Evolutionary conservation across 2,888 invertebrate genomes (phyloP), one percentile per base, ranked within the genome.

Genomic region (Rapana venosa): DNA sequence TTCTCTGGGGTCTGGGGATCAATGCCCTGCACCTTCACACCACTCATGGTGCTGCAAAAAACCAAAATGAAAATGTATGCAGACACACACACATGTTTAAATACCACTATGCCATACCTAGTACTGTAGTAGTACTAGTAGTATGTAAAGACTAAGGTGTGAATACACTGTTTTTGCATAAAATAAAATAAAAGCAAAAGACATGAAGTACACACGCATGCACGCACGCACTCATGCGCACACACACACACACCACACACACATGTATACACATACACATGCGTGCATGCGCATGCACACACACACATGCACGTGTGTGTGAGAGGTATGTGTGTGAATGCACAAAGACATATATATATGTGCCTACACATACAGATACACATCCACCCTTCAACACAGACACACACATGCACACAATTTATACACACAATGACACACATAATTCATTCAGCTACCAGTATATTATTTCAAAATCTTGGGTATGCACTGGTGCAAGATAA

Each of bases 11-110:
- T 79, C 13, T 88, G 87, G n/a, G 91, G 90, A 36, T 91, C 91
- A 26, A 93, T 81, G 32, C 90, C 87, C 30, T 88, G 90, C 11
- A 93, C 90, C 35, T 93, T 87, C 20, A 93, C 90, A 17, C 93
- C 93, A 26, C 84, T 32, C 90, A 90, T 90, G 32, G 70, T 87
- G 47, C 87, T 74, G 66, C 2, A 66, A 66, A 36, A 77, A 86
- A 77, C 58, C 22, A 36, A 83, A 83, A 35, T 17, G 15, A 70
- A 70, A 47, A 83, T 79, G 22, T 32, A 79, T 61, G 61, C 61
- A 61, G 13, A 61, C 61, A 61, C 61, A 61, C 61, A 61, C 61
- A 61, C 61, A 61, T 17, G 17, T 17, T 15, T 17, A 61, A 11
- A 61, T 17, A 61, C 61, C 11, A 11, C 11, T 17, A 61, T 17